phyloP scores from a whole-genome alignment of 2,888 invertebrate genomes.

The Drosophila paracracens region DNA sequence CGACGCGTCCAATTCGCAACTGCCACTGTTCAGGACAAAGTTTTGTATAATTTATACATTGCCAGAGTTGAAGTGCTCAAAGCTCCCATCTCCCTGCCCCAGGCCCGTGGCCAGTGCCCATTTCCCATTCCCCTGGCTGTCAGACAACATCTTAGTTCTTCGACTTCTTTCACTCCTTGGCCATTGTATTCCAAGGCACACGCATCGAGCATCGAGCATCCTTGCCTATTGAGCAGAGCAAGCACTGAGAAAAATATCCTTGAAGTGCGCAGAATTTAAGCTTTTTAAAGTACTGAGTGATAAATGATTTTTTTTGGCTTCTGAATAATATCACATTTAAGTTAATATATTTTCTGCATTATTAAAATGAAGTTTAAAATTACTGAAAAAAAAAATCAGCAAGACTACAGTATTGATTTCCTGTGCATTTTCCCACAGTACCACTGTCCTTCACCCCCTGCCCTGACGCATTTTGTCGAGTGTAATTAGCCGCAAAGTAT shows the following conservation, averaged over 20 bases:
- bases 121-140: conserved; percentile 37
- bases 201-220: conserved; percentile 24
- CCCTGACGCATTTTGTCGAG: conserved; percentile 40
- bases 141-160: conserved; percentile 17
- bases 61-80: conserved; percentile 27
- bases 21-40: conserved; percentile 53
- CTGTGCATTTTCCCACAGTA: background rate
- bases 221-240: conserved; percentile 8
- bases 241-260: conserved; percentile 13
- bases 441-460: background rate
- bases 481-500: conserved; percentile 73
- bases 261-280: background rate
- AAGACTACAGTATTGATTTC: background rate
- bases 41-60: conserved; percentile 70
- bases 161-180: conserved; percentile 4
- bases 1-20: conserved; percentile 13
- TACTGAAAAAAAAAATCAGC: background rate
- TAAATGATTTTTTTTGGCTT: background rate
- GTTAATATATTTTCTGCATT: background rate
- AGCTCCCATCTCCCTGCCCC: conserved; percentile 1
- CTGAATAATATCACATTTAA: background rate
- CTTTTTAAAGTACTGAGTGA: background rate
- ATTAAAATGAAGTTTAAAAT: background rate
- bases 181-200: conserved; percentile 12
- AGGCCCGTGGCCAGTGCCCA: conserved; percentile 21